Evolutionary conservation across 2,113 vertebrate genomes (phyloP).

Genomic region (Zootoca vivipara): DNA sequence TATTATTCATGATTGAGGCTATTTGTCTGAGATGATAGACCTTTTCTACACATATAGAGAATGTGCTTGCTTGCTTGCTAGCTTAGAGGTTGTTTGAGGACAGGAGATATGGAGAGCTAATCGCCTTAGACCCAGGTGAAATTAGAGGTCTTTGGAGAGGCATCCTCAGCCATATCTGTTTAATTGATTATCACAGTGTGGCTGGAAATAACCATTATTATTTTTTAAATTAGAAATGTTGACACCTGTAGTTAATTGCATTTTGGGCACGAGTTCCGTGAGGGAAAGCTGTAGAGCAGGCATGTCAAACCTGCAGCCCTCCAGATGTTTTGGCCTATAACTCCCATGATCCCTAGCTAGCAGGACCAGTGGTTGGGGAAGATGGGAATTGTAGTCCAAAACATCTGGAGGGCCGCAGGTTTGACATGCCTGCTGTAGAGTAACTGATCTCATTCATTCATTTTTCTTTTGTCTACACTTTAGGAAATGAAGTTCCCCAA

Average conservation of each 20-base stretch:
- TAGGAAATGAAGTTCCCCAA: constrained; percentile 84
- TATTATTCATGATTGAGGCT: background rate
- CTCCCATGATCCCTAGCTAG: no score
- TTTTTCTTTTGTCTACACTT: constrained; percentile 43
- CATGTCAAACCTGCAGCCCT: no score
- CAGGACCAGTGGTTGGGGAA: no score
- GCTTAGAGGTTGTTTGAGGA: background rate
- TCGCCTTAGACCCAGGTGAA: background rate
- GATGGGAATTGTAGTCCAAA: no score
- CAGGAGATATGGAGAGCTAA: background rate
- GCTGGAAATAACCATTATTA: background rate
- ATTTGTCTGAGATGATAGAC: background rate
- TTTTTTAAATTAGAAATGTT: background rate
- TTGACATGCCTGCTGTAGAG: no score
- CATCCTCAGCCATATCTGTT: background rate
- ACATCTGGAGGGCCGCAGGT: no score
- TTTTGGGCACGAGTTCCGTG: background rate
- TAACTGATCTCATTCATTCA: constrained; percentile 39
- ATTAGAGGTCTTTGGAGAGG: background rate
- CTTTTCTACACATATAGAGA: background rate
- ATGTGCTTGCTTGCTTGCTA: background rate
- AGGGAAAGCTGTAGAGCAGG: background rate
- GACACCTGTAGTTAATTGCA: background rate
- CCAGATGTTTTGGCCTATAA: no score
- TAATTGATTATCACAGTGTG: background rate